Evolutionary conservation across 2,888 invertebrate genomes (phyloP), one percentile per base, ranked within the genome.

Genomic region (Dryadula phaetusa): DNA sequence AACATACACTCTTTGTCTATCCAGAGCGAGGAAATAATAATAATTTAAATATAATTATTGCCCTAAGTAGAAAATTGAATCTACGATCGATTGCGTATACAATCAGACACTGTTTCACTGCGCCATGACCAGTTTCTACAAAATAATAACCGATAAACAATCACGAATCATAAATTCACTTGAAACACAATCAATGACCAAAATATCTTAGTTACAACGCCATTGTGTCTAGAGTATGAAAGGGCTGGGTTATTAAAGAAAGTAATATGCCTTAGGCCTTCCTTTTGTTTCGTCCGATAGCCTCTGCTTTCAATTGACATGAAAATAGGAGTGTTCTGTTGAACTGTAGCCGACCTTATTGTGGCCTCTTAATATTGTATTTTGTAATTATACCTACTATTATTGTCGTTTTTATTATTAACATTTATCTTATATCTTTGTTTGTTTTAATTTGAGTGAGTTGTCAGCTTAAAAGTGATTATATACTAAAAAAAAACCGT

Each of bases 161-260:
- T n/a, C 3, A 56, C 18, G 25, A 34, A 56, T 37, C 46, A 22
- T 28, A 49, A 10, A 37, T 46, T 56, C 16, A 64, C 4, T 10
- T 46, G 32, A 34, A 22, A 56, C 25, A 54, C 46, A 34, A 64
- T 46, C 42, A 46, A 64, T 64, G 64, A 56, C 54, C 40, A 63
- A 37, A 54, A 46, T 56, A 56, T 34, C 20, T 46, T 28, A 46
- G 46, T 53, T 64, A 53, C 46, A 64, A 58, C 34, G 7, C 56
- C 62, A 62, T 62, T 64, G 61, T 68, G 42, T 47, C 47, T 32
- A n/a, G 54, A 62, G 65, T 65, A 61, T 65, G 34, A 65, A 56
- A 65, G 54, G 54, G 34, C 32, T 49, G 44, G 49, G 56, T 68
- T 68, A 62, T 65, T 68, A 65, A 68, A 68, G 61, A 62, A 62